Conservation (phyloP, 2,888 invertebrate species). For the Falcaria lacertinaria region DNA sequence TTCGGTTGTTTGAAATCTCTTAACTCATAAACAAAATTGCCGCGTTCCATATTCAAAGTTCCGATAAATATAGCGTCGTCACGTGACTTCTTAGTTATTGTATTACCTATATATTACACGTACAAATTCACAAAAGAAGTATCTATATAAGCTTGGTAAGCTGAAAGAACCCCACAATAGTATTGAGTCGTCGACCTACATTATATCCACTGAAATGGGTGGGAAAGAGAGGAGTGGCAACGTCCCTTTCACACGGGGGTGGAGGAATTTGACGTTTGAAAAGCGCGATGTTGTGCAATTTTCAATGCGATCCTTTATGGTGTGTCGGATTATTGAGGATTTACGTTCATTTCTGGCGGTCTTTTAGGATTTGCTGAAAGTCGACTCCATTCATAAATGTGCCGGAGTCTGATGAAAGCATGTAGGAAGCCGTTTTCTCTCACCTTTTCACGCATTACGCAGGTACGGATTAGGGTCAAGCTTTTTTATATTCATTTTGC, state of each 20-base stretch:
- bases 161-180: not conserved
- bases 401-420: not conserved
- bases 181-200: conserved; percentile 11
- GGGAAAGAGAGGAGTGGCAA: conserved; percentile 1
- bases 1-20: no score
- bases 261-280: conserved; percentile 10
- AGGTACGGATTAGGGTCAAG: no score
- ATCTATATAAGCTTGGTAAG: not conserved
- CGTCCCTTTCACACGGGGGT: conserved; percentile 10
- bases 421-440: not conserved
- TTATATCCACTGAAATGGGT: conserved; percentile 13
- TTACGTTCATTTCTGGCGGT: not conserved
- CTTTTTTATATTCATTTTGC: not conserved
- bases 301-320: not conserved
- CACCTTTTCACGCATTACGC: not conserved
- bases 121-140: no score
- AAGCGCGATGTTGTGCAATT: not conserved
- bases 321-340: not conserved
- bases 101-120: no score
- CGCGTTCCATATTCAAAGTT: no score
- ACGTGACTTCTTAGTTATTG: no score
- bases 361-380: not conserved
- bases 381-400: not conserved
- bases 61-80: no score
- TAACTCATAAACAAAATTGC: no score